Evolutionary conservation across 2,797 vertebrate genomes (phyloP).

Genomic region (Denticeps clupeoides): DNA sequence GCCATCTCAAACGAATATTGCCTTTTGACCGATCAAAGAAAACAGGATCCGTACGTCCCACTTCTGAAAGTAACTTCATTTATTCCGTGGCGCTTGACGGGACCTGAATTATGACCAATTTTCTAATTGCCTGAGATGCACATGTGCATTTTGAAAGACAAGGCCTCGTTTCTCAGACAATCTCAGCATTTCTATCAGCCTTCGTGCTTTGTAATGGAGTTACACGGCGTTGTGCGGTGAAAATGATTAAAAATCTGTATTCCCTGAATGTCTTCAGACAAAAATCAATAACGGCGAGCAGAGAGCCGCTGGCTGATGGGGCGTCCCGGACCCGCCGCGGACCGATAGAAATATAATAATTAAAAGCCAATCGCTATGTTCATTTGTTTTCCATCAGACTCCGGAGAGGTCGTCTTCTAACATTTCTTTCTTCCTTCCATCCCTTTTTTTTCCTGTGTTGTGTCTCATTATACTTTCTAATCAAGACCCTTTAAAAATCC

Average conservation of each 20-base stretch:
- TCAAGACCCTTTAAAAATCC: constrained; percentile 73
- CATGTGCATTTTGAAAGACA: no score
- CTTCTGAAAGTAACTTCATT: no score
- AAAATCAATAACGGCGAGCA: constrained; percentile 76
- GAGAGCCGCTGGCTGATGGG: constrained; percentile 65
- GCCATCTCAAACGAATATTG: no score
- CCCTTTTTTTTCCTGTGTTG: no score
- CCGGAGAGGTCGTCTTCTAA: constrained; percentile 71
- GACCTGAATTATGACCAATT: no score
- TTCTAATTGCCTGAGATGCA: no score
- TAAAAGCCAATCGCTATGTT: constrained; percentile 75
- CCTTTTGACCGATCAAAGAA: no score
- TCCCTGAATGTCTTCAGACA: constrained; percentile 70
- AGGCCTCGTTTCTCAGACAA: no score
- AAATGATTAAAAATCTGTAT: constrained; percentile 89
- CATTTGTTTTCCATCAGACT: constrained; percentile 77
- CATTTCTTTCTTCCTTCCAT: constrained; percentile 65
- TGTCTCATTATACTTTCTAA: constrained; percentile 88
- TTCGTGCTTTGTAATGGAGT: constrained; percentile 79
- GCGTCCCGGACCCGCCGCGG: constrained; percentile 60
- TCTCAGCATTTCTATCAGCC: no score
- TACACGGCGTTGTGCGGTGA: constrained; percentile 68
- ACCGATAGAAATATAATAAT: constrained; percentile 72
- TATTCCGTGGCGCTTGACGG: no score
- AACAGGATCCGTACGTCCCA: no score